Evolutionary conservation across 2,888 invertebrate genomes (phyloP).

Genomic region (Suillia variegata): DNA sequence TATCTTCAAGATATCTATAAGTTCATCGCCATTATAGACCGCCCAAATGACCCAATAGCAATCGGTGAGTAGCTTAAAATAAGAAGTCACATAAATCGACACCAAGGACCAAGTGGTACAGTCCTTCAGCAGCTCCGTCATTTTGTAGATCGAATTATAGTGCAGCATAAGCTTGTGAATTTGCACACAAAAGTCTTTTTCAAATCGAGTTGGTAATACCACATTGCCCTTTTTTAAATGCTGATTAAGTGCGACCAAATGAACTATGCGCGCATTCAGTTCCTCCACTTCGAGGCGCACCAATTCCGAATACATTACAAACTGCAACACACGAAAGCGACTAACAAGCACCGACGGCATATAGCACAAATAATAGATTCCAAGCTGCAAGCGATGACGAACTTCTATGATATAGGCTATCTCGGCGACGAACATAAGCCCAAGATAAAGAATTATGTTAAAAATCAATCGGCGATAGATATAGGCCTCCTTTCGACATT

Average conservation of each 20-base stretch:
- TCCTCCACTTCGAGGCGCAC: constrained; percentile 27
- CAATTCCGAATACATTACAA: constrained; percentile 28
- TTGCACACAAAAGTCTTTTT: constrained; percentile 18
- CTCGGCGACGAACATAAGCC: constrained; percentile 17
- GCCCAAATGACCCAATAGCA: constrained; percentile 36
- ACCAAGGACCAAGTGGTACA: constrained; percentile 22
- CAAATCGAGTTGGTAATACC: no score
- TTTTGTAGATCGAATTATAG: constrained; percentile 26
- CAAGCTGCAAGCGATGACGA: constrained; percentile 1
- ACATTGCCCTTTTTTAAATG: no score
- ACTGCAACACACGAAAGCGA: constrained; percentile 27
- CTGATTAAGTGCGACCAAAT: background rate
- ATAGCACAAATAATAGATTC: constrained; percentile 24
- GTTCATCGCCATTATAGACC: constrained; percentile 24
- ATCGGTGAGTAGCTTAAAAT: constrained; percentile 30
- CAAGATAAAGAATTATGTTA: constrained; percentile 4
- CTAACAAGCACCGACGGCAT: constrained; percentile 28
- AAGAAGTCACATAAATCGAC: constrained; percentile 26
- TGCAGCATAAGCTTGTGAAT: constrained; percentile 22
- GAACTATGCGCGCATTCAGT: constrained; percentile 25
- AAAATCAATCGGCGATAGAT: constrained; percentile 22
- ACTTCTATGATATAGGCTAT: constrained; percentile 20
- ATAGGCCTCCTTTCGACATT: constrained; percentile 2
- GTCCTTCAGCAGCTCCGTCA: constrained; percentile 25
- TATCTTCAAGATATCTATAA: constrained; percentile 28